Base-by-base conservation (phyloP, 2,888 invertebrate genomes). In the Noctua fimbriata region DNA sequence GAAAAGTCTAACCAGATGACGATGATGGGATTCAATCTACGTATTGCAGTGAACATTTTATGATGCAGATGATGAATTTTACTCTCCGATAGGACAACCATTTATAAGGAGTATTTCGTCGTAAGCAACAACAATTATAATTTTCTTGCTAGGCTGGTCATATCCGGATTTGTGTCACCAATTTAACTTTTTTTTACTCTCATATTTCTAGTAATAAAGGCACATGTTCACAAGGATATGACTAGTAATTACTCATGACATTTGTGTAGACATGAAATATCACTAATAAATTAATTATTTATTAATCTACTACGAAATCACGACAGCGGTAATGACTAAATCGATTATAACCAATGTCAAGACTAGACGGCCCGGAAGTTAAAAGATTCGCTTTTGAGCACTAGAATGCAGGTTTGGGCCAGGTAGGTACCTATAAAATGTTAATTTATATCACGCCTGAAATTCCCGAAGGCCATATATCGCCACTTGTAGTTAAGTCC, bases 131-230 rank as follows among this genome's bases (percentile, higher is more conserved):
- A 18, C 16, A 28, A 9, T 60, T 21, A 63, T 32, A 63, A 32
- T 21, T 21, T 21, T 65, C 18, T 21, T 63, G 60, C 18, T 32
- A 63, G 32, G 9, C 32, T 63, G 3, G 28, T 9, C 60, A 18
- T 9, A 32, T 74, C 82, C 85, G 80, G 65, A 55, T 74, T 47
- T 18, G n/a, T 71, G 41, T 85, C 75, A 69, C 75, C 41, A 28
- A 67, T 24, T 28, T 67, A 80, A 71, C 55, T 74, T 79, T 49
- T 47, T 47, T 66, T 28, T 32, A 18, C 55, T 12, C 60, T 60
- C 9, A 58, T 67, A 71, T 63, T 85, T 63, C 71, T 74, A 81
- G 63, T 36, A 75, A 85, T 49, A 69, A 74, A n/a, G 21, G 24
- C n/a, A 70, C 24, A 44, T 69, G 55, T 44, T 55, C 9, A 80